A percentile compares a stretch with the other conserved stretches of the same genome.
phyloP scores from a whole-genome alignment of 2,113 vertebrate genomes.

The Hyla sarda region DNA sequence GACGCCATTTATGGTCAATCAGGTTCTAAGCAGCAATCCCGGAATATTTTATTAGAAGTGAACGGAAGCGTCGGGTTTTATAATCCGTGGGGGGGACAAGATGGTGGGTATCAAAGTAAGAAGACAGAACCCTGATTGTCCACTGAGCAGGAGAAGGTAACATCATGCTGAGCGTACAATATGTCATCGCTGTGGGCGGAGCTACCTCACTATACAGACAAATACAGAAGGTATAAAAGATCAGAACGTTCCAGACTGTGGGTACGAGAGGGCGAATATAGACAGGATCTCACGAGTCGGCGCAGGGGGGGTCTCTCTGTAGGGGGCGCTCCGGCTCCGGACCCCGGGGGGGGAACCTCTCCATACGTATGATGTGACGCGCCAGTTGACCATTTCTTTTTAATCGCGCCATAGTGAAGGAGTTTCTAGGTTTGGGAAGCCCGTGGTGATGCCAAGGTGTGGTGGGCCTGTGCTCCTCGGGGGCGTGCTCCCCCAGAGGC shows the following conservation, averaged over 20 bases:
- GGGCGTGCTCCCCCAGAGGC: background rate
- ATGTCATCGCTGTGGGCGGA: too few relatives aligned
- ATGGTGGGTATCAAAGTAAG: background rate
- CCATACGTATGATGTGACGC: conserved; percentile 10
- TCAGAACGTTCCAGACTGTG: too few relatives aligned
- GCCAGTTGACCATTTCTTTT: conserved; percentile 6
- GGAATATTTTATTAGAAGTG: conserved; percentile 2
- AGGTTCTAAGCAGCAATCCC: background rate
- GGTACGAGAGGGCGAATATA: too few relatives aligned
- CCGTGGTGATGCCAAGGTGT: background rate
- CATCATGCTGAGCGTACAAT: background rate
- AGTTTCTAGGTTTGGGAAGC: conserved; percentile 12
- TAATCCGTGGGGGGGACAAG: too few relatives aligned
- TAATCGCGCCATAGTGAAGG: conserved; percentile 6
- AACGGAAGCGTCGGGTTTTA: too few relatives aligned
- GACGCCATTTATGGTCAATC: background rate
- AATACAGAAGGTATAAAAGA: background rate
- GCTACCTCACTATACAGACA: background rate
- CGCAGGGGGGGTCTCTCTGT: background rate
- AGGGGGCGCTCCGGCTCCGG: background rate
- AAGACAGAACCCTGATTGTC: too few relatives aligned
- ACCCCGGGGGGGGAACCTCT: background rate
- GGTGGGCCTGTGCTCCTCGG: background rate
- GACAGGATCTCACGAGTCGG: too few relatives aligned
- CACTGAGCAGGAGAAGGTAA: background rate